Percentiles rank a stretch among this genome's conserved stretches.
These are phyloP conservation scores for Sebastiscus albofasciatus DNA, from an alignment of 2,797 vertebrate species.

Conservation along the genomic window DNA sequence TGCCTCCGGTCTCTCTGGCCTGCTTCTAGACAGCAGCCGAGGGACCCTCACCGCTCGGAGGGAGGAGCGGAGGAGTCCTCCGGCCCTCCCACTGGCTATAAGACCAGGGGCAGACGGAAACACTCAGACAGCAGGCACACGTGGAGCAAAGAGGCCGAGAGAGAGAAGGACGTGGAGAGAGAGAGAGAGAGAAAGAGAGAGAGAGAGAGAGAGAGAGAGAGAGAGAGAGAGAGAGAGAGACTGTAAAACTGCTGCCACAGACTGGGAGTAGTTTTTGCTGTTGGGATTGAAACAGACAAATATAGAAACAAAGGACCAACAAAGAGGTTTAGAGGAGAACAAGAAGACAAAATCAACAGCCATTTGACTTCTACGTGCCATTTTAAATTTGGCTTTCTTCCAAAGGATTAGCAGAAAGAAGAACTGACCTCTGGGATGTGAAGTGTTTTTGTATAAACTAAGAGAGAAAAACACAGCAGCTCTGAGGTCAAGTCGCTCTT, in stretches of 20 bases:
- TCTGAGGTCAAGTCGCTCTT: conserved; percentile 33
- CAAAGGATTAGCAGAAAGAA: conserved; percentile 64
- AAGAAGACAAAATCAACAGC: conserved; percentile 15
- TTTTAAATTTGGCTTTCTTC: conserved; percentile 29
- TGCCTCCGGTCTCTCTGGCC: conserved; percentile 79
- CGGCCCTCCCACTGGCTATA: conserved; percentile 84
- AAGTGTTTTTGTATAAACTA: conserved; percentile 40
- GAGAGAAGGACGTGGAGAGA: conserved; percentile 35
- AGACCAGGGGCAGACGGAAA: conserved; percentile 85
- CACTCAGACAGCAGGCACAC: conserved; percentile 86
- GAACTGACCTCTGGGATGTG: conserved; percentile 55
- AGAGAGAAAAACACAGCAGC: conserved; percentile 36
- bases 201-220: conserved; percentile 46
- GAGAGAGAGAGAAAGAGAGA: conserved; percentile 19
- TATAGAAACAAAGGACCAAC: conserved; percentile 39
- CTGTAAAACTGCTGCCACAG: conserved; percentile 55
- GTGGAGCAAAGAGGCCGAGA: conserved; percentile 78
- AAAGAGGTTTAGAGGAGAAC: conserved; percentile 31
- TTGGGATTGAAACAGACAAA: conserved; percentile 49
- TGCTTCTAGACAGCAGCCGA: conserved; percentile 79
- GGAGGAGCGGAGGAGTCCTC: conserved; percentile 72
- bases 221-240: conserved; percentile 52
- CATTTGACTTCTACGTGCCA: conserved; percentile 33
- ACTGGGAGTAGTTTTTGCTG: conserved; percentile 48
- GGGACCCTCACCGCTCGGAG: conserved; percentile 71